Base-by-base conservation (phyloP, 2,113 vertebrate species). In the Cryptotis parvus region DNA sequence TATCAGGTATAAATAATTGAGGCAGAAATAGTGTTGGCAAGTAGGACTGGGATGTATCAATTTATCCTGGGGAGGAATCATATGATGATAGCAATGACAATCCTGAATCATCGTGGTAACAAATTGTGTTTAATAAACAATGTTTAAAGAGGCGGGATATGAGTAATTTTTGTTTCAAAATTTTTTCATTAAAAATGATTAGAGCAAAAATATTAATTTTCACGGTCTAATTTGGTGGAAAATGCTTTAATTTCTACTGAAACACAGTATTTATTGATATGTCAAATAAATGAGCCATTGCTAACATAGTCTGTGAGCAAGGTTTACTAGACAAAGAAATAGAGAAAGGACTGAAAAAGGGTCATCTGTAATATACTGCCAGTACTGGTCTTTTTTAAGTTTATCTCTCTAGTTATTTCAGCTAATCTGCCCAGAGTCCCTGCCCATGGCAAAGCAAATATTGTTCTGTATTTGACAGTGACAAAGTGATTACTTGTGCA, bases 191-290 rank as follows among this genome's bases (percentile, higher is more conserved):
- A 84, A 70, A 87, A 90, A 88, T 78, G n/a, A 88, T 70, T 66
- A 92, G 73, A 78, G 8, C 43, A 89, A 80, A 89, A 87, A 74
- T 58, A 92, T 74, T 33, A 78, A 88, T 92, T 82, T 83, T 29
- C 26, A 58, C 89, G 75, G 70, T 75, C 70, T 85, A 73, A 29
- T 52, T 89, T 89, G 58, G 29, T 83, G 37, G 65, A 86, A 89
- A 90, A 83, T 61, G 43, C 75, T 83, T 92, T 95, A 29, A 83
- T 49, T 94, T 86, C 68, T 83, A 70, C 61, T 91, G 72, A 49
- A 88, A 83, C 29, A 41, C 75, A 14, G 87, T 72, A 66, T 61
- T 78, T 58, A 79, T 37, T 63, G 37, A 37, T 75, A 31, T 31
- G 45, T 70, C 70, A 79, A 72, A 49, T 89, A 79, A 91, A 91